phyloP scores from a whole-genome alignment of 2,888 invertebrate genomes.

The Drosophila austrosaltans region DNA sequence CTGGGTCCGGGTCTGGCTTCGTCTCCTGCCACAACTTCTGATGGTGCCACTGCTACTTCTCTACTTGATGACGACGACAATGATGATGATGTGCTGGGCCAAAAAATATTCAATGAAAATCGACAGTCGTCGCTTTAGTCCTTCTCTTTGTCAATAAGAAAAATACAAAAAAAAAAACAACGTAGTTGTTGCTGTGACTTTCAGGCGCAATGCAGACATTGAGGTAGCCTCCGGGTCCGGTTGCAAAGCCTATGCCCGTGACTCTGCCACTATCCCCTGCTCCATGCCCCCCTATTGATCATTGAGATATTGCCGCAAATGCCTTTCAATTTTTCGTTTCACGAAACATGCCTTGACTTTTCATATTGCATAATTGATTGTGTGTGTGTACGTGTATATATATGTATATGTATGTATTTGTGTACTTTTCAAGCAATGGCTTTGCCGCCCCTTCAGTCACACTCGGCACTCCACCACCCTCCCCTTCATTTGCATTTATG shows the following conservation, averaged over 20 bases:
- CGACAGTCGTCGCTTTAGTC: conserved; percentile 54
- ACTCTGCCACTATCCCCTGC: neutral
- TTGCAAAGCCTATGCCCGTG: conserved; percentile 16
- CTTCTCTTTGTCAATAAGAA: conserved; percentile 62
- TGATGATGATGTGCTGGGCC: conserved; percentile 29
- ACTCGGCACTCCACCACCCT: neutral
- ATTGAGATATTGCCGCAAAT: conserved; percentile 73
- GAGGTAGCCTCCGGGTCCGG: conserved; percentile 37
- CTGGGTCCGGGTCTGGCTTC: neutral
- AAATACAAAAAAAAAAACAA: conserved; percentile 33
- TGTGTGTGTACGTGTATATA: conserved; percentile 33
- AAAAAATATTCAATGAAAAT: conserved; percentile 71
- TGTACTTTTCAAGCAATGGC: conserved; percentile 45
- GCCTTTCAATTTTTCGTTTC: conserved; percentile 68
- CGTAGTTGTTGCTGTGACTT: conserved; percentile 44
- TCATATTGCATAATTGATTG: conserved; percentile 75
- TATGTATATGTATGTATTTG: conserved; percentile 18
- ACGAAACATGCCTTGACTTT: conserved; percentile 66
- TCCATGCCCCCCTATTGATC: conserved; percentile 26
- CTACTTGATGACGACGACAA: conserved; percentile 28
- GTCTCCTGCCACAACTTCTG: conserved; percentile 1
- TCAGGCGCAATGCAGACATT: conserved; percentile 60
- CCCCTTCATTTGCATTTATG: conserved; percentile 49
- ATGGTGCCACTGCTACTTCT: conserved; percentile 9
- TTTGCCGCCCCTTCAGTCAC: conserved; percentile 38